phyloP scores from a whole-genome alignment of 1,140 invertebrate genomes.

The Drosophila leontia region DNA sequence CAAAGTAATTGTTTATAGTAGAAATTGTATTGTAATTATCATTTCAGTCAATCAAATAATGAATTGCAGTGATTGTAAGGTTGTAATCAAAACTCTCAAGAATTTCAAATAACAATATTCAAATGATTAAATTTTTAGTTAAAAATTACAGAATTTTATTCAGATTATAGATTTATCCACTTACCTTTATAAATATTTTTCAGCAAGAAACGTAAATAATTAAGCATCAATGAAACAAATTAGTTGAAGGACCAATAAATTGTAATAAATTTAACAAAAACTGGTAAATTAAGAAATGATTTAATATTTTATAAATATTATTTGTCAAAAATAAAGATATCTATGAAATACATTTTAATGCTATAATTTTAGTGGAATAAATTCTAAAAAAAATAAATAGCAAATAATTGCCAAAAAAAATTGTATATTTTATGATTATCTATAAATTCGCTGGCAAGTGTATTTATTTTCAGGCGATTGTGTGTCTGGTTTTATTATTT shows the following conservation, averaged over 20 bases:
- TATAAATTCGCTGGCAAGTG: background rate
- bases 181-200: too few species aligned
- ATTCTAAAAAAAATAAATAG: background rate
- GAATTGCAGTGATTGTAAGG: too few species aligned
- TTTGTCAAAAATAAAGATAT: background rate
- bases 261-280: too few species aligned
- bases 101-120: too few species aligned
- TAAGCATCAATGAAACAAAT: too few species aligned
- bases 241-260: too few species aligned
- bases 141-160: too few species aligned
- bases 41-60: background rate
- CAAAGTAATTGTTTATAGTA: background rate
- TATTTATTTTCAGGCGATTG: conserved; percentile 7
- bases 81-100: too few species aligned
- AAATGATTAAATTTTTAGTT: too few species aligned
- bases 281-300: background rate
- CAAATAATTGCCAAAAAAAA: too few species aligned
- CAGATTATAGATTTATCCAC: too few species aligned
- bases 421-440: background rate
- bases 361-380: background rate
- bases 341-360: background rate
- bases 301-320: background rate
- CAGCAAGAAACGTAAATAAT: too few species aligned
- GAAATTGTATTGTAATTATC: background rate
- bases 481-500: conserved; percentile 63